phyloP scores from a whole-genome alignment of 2,888 invertebrate species.

The Archips crataeganus region DNA sequence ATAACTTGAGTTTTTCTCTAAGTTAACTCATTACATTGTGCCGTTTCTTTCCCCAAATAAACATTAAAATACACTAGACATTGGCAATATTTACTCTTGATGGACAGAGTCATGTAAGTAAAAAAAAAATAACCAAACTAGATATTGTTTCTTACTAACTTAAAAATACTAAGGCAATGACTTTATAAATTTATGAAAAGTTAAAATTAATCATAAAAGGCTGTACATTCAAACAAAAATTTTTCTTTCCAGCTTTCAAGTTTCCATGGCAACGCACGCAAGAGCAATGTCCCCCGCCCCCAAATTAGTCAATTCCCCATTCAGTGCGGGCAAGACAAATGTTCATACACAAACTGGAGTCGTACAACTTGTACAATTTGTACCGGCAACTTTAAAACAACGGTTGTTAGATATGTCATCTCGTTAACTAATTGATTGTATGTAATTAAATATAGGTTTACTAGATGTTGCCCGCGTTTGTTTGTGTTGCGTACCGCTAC shows the following conservation, averaged over 20 bases:
- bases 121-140: no score
- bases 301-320: background rate
- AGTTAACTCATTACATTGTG: no score
- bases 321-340: background rate
- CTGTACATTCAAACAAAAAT: no score
- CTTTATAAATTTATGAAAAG: background rate
- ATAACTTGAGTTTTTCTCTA: no score
- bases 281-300: background rate
- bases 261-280: background rate
- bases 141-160: no score
- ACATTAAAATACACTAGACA: no score
- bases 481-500: no score
- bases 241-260: background rate
- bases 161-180: no score
- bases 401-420: constrained; percentile 5
- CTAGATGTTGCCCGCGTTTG: background rate
- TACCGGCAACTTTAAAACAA: constrained; percentile 18
- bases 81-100: no score
- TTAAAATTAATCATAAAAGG: no score
- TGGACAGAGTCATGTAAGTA: no score
- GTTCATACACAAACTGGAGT: constrained; percentile 6
- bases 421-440: background rate
- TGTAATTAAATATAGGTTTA: background rate
- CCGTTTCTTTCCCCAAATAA: no score
- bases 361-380: constrained; percentile 17